Conservation (phyloP, 2,113 vertebrate species). For the Serinus canaria region DNA sequence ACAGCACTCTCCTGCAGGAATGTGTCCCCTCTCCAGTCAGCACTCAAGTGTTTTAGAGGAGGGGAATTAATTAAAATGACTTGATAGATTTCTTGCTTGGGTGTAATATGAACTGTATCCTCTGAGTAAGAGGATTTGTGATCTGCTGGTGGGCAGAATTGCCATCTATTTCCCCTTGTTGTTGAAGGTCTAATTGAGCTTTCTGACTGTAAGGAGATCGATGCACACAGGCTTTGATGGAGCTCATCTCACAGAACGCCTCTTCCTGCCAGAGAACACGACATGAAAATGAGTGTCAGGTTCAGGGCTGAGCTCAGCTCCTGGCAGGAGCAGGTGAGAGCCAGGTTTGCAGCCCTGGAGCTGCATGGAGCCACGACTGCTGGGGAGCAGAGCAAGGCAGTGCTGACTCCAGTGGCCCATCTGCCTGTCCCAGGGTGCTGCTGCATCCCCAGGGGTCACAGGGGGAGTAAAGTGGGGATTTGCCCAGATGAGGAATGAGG, state of each 20-base stretch:
- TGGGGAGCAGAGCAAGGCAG: fast-evolving
- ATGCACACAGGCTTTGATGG: not conserved
- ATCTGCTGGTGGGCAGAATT: not conserved
- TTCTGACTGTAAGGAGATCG: not conserved
- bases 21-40: not conserved
- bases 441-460: fast-evolving
- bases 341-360: not conserved
- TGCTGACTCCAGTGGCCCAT: not conserved
- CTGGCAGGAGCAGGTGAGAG: not conserved
- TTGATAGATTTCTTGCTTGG: conserved; percentile 5
- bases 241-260: not conserved
- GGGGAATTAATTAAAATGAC: not conserved
- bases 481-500: not conserved
- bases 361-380: fast-evolving
- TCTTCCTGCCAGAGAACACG: not conserved
- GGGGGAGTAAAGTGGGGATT: not conserved
- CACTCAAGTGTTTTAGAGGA: not conserved
- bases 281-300: not conserved
- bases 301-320: not conserved
- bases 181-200: not conserved
- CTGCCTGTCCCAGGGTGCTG: not conserved
- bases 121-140: not conserved
- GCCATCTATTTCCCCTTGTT: not conserved
- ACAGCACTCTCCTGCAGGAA: not conserved
- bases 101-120: not conserved